These are phyloP conservation scores for Drosophila parabipectinata DNA, from an alignment of 1,140 invertebrate genomes.

Conservation along the genomic window DNA sequence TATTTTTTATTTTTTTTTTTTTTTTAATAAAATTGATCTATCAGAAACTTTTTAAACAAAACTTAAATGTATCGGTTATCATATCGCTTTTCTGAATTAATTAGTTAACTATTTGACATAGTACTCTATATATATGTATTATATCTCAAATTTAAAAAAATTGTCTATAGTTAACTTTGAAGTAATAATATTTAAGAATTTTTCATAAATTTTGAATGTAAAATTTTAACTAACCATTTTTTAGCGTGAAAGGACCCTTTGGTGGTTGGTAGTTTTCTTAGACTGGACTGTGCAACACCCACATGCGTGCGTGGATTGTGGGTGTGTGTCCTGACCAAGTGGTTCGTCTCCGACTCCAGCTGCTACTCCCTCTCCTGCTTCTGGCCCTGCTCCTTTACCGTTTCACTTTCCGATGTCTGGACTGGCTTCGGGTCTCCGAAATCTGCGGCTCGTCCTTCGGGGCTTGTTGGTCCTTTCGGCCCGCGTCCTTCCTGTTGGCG, in stretches of 20 bases:
- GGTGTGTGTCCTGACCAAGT: constrained; percentile 35
- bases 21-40: no score
- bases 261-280: constrained; percentile 46
- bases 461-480: constrained; percentile 3
- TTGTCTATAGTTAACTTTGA: no score
- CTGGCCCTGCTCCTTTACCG: not conserved
- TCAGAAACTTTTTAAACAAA: no score
- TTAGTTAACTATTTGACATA: no score
- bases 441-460: constrained; percentile 22
- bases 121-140: no score
- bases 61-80: no score
- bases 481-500: constrained; percentile 43
- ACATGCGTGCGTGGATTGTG: constrained; percentile 7
- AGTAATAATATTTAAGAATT: no score
- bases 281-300: constrained; percentile 28
- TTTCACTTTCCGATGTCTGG: constrained; percentile 18
- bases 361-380: not conserved
- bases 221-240: not conserved
- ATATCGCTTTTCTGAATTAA: no score
- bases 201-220: not conserved
- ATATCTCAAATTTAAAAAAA: no score
- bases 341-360: constrained; percentile 34
- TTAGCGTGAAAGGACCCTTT: not conserved
- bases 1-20: no score
- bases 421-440: constrained; percentile 16